phyloP scores from a whole-genome alignment of 1,140 invertebrate species.

The Monochamus saltuarius region DNA sequence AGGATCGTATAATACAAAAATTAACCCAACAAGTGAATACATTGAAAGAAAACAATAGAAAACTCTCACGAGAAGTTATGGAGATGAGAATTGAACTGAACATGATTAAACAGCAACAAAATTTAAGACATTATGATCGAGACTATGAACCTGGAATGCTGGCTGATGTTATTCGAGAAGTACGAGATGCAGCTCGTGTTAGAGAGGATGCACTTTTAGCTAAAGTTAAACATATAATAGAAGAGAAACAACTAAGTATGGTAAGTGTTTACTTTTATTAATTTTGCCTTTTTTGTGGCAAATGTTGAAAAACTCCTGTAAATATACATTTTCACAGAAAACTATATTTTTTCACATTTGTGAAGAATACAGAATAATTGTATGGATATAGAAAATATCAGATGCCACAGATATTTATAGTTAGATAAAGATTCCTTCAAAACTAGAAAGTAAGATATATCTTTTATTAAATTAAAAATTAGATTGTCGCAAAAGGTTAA shows the following conservation, averaged over 20 bases:
- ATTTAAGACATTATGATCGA: constrained; percentile 49
- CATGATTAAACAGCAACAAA: constrained; percentile 52
- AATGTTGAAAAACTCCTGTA: constrained; percentile 3
- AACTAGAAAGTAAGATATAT: too few relatives aligned
- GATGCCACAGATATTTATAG: not conserved
- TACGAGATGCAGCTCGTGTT: constrained; percentile 69
- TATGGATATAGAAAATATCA: too few relatives aligned
- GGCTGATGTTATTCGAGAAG: constrained; percentile 71
- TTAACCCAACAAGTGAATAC: constrained; percentile 56
- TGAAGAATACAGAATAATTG: too few relatives aligned
- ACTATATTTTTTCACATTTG: too few relatives aligned
- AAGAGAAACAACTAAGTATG: constrained; percentile 58
- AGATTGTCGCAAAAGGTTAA: not conserved
- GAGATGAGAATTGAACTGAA: constrained; percentile 57
- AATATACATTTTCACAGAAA: not conserved
- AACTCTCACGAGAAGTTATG: constrained; percentile 57
- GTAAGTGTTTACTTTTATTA: constrained; percentile 45
- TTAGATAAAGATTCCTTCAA: too few relatives aligned
- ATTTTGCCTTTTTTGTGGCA: too few relatives aligned
- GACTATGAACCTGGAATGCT: constrained; percentile 74
- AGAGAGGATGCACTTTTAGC: constrained; percentile 68
- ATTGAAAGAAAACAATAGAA: constrained; percentile 57
- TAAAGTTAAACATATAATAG: constrained; percentile 61
- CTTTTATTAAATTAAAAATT: constrained; percentile 3
- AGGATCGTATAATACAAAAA: constrained; percentile 54